Evolutionary conservation across 2,113 vertebrate genomes (phyloP).

Genomic region (Chiloscyllium plagiosum): DNA sequence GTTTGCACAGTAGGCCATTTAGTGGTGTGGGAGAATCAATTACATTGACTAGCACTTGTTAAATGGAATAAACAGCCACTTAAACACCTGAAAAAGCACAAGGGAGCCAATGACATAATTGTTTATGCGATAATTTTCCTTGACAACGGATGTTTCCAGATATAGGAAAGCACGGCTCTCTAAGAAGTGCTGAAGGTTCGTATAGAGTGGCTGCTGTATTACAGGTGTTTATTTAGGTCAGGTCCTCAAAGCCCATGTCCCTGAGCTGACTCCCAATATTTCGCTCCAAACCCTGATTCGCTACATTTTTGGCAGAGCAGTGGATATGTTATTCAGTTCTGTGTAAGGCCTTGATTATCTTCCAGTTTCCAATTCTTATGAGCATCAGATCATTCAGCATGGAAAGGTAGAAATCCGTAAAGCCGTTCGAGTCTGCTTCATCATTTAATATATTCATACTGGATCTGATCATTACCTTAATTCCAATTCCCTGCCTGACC

Average conservation of each 20-base stretch:
- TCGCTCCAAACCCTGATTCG: not conserved
- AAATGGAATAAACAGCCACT: not conserved
- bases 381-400: not conserved
- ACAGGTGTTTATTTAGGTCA: not conserved
- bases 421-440: too few species aligned
- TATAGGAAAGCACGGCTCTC: not conserved
- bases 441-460: too few species aligned
- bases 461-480: too few species aligned
- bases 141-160: not conserved
- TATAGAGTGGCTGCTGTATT: not conserved
- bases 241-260: not conserved
- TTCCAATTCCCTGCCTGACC: too few species aligned
- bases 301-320: not conserved
- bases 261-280: not conserved
- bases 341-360: not conserved
- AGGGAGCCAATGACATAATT: not conserved
- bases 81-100: constrained; percentile 1
- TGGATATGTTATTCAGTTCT: not conserved
- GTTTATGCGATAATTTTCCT: not conserved
- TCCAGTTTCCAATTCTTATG: not conserved
- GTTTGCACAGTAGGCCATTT: not conserved
- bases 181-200: not conserved
- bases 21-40: constrained; percentile 27
- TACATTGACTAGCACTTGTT: constrained; percentile 1
- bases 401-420: too few species aligned